Percentiles rank a stretch among this genome's conserved stretches.
These are phyloP conservation scores for Catharus bicknelli DNA, from an alignment of 2,113 vertebrate genomes.

Conservation along the genomic window DNA sequence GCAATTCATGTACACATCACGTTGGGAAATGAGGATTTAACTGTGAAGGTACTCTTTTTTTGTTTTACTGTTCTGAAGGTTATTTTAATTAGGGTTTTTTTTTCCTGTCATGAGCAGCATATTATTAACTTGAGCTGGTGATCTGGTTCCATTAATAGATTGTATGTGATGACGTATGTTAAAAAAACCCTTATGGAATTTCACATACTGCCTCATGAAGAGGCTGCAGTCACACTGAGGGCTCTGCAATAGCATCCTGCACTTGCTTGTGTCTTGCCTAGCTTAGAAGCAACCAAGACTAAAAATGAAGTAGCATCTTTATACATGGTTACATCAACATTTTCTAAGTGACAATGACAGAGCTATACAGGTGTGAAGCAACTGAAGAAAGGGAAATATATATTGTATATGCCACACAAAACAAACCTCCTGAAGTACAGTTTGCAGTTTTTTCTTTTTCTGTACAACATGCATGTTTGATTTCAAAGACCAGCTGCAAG, in stretches of 20 bases:
- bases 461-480: not conserved
- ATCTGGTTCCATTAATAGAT: not conserved
- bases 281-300: not conserved
- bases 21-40: constrained; percentile 89
- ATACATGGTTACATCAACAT: not conserved
- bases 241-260: not conserved
- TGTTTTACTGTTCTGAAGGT: not conserved
- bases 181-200: not conserved
- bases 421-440: not conserved
- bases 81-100: not conserved
- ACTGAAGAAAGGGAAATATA: not conserved
- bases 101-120: not conserved
- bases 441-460: not conserved
- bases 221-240: not conserved
- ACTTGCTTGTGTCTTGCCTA: not conserved
- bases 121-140: not conserved
- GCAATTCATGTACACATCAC: constrained; percentile 84
- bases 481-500: not conserved
- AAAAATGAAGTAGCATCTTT: not conserved
- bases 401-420: not conserved
- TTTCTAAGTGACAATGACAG: not conserved
- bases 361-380: not conserved
- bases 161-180: not conserved
- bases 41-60: constrained; percentile 84
- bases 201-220: not conserved